Conservation (phyloP, 2,888 invertebrate genomes). For the Patella caerulea region DNA sequence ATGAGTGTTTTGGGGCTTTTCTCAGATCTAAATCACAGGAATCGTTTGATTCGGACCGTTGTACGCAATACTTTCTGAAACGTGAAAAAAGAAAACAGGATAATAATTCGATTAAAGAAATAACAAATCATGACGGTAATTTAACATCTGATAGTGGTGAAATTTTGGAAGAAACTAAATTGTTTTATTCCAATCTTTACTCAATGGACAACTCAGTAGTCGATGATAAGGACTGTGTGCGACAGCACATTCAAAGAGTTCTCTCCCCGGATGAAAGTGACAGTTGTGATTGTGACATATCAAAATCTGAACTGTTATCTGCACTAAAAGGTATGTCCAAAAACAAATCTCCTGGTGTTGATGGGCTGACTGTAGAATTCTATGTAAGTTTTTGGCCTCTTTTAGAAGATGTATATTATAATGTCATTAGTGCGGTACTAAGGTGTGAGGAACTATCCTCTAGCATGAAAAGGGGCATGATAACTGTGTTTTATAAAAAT, state of each 20-base stretch:
- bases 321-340: conserved; percentile 32
- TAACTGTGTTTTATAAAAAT: conserved; percentile 42
- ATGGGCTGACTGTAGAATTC: conserved; percentile 42
- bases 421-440: conserved; percentile 24
- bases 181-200: conserved; percentile 16
- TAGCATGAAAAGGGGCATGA: conserved; percentile 24
- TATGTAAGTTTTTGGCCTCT: conserved; percentile 32
- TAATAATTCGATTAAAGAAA: conserved; percentile 11
- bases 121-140: conserved; percentile 5
- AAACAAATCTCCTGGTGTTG: conserved; percentile 39
- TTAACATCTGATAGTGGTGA: background rate
- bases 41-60: no score
- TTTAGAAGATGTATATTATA: conserved; percentile 26
- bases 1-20: no score
- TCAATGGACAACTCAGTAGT: conserved; percentile 18
- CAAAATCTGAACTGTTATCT: conserved; percentile 11
- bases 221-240: conserved; percentile 14
- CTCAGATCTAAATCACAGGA: no score
- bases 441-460: conserved; percentile 22
- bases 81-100: conserved; percentile 15
- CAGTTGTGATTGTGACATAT: conserved; percentile 6
- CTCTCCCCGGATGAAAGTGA: background rate
- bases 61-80: conserved; percentile 21
- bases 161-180: conserved; percentile 7
- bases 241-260: background rate